phyloP scores from a whole-genome alignment of 1,140 invertebrate genomes.

The Stegodyphus dumicola region DNA sequence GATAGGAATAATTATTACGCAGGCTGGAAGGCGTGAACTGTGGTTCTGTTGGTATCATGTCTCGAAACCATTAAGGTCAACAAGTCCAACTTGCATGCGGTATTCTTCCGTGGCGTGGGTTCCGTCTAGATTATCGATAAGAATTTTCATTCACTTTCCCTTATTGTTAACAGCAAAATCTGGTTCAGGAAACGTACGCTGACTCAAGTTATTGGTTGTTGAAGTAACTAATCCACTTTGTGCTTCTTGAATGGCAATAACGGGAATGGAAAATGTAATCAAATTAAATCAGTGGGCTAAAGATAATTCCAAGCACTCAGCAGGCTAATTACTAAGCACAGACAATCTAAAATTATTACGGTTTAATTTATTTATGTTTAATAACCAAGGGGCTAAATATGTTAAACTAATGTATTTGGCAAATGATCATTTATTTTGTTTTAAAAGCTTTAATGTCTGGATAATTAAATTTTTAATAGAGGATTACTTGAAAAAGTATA shows the following conservation, averaged over 20 bases:
- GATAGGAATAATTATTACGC: slow-evolving; percentile 3
- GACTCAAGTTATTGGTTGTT: neutral
- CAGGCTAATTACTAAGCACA: too few relatives aligned
- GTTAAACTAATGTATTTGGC: too few relatives aligned
- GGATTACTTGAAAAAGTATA: too few relatives aligned
- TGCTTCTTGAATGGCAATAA: neutral
- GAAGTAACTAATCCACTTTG: neutral
- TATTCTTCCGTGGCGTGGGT: neutral
- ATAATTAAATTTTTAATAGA: too few relatives aligned
- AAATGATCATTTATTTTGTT: too few relatives aligned
- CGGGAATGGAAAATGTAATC: too few relatives aligned
- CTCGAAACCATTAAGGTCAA: slow-evolving; percentile 22
- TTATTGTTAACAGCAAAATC: neutral
- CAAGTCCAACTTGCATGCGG: neutral
- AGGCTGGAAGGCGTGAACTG: slow-evolving; percentile 4
- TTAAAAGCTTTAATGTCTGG: too few relatives aligned
- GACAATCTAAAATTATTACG: too few relatives aligned
- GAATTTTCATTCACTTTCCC: neutral
- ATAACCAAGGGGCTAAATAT: too few relatives aligned
- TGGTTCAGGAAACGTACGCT: neutral
- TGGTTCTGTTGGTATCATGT: slow-evolving; percentile 31
- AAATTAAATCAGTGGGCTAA: too few relatives aligned
- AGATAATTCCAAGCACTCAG: too few relatives aligned
- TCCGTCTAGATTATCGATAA: neutral
- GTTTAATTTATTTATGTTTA: too few relatives aligned